Percentiles rank a stretch among this genome's conserved stretches.
phyloP scores from a whole-genome alignment of 2,888 invertebrate genomes.

The Timandra comae region DNA sequence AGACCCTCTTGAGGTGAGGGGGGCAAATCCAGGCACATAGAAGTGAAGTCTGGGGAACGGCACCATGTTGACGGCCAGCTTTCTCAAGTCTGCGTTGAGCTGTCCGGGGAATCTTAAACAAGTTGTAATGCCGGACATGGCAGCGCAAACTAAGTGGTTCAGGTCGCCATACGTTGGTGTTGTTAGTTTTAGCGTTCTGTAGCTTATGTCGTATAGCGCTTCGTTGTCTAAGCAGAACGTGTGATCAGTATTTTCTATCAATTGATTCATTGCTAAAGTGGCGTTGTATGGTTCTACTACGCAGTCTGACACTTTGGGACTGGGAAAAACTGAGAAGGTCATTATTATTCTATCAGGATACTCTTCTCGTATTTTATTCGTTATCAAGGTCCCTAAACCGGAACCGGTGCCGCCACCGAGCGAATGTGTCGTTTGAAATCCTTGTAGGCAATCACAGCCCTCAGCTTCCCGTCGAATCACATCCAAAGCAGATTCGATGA shows the following conservation, averaged over 20 bases:
- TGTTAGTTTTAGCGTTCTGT: constrained; percentile 83
- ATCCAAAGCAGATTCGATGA: constrained; percentile 88
- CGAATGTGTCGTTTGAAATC: constrained; percentile 90
- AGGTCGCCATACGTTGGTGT: constrained; percentile 88
- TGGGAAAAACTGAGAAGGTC: constrained; percentile 87
- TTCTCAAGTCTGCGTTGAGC: constrained; percentile 63
- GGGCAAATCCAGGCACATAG: constrained; percentile 79
- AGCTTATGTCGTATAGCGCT: constrained; percentile 84
- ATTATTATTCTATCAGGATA: constrained; percentile 92
- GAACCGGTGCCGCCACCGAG: constrained; percentile 72
- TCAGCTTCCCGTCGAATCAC: constrained; percentile 90
- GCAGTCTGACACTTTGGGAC: constrained; percentile 85
- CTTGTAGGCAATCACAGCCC: constrained; percentile 93
- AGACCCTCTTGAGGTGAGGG: constrained; percentile 86
- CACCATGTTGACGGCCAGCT: constrained; percentile 68
- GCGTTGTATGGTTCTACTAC: constrained; percentile 86
- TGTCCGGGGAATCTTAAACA: constrained; percentile 81
- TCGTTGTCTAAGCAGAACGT: constrained; percentile 87
- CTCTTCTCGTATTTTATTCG: constrained; percentile 91
- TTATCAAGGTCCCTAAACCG: constrained; percentile 79
- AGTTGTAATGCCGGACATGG: constrained; percentile 91
- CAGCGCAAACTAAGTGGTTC: constrained; percentile 88
- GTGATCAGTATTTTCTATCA: constrained; percentile 85
- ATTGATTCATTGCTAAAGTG: constrained; percentile 87
- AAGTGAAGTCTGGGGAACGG: constrained; percentile 82